Conservation (phyloP, 2,113 vertebrate species). For the Toxostoma redivivum region DNA sequence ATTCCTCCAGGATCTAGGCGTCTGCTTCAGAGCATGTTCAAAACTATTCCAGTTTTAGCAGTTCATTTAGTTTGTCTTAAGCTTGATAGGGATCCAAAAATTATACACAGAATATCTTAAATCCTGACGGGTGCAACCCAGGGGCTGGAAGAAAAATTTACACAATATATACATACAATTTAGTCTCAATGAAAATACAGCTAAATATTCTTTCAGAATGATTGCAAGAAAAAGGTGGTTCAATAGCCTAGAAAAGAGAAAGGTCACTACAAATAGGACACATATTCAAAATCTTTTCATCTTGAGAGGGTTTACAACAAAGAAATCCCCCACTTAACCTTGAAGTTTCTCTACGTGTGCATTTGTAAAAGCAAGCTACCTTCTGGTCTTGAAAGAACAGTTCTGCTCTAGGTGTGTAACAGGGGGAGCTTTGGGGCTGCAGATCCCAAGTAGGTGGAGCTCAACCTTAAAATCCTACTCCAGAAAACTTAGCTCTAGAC, state of each 20-base stretch:
- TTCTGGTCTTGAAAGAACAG: not conserved
- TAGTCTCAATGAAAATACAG: not conserved
- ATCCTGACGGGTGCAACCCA: not conserved
- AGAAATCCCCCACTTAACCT: not conserved
- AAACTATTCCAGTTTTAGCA: conserved; percentile 32
- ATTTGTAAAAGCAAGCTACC: not conserved
- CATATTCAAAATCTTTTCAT: not conserved
- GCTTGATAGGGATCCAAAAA: not conserved
- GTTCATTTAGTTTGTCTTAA: conserved; percentile 1
- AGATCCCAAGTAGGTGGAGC: not conserved
- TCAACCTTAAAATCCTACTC: not conserved
- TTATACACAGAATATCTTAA: not conserved
- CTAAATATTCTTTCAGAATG: not conserved
- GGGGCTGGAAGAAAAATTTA: not conserved
- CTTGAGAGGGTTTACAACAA: not conserved
- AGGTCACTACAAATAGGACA: not conserved
- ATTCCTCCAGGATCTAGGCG: not conserved
- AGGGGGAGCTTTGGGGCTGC: not conserved
- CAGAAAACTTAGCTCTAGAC: not conserved
- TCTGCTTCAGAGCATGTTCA: not conserved
- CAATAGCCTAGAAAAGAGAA: not conserved
- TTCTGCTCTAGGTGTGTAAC: not conserved
- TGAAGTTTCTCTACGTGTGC: not conserved
- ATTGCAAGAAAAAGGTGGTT: not conserved
- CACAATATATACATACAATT: not conserved